A percentile compares a stretch with the other conserved stretches of the same genome.
phyloP scores from a whole-genome alignment of 2,113 vertebrate genomes.

The Petroica traversi region DNA sequence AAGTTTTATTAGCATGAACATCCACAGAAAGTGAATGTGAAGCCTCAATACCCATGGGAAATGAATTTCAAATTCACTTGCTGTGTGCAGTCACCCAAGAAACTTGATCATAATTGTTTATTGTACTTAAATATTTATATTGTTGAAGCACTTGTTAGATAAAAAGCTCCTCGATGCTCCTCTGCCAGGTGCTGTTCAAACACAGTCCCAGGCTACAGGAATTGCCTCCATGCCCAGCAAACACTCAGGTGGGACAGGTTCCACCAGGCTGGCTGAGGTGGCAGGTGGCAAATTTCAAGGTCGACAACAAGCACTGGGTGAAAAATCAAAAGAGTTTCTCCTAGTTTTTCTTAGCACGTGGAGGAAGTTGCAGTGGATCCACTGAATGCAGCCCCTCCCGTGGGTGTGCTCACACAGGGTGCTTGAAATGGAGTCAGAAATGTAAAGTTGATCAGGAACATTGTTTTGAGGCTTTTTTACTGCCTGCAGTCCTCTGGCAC shows the following conservation, averaged over 20 bases:
- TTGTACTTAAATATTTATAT: conserved; percentile 62
- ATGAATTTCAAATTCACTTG: conserved; percentile 50
- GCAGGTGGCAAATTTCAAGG: background rate
- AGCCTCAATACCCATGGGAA: conserved; percentile 35
- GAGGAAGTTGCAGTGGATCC: background rate
- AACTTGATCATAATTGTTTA: conserved; percentile 63
- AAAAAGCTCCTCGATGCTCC: background rate
- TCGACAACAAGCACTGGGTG: background rate
- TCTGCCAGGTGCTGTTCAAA: background rate
- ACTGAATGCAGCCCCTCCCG: fast-evolving
- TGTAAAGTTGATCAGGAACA: background rate
- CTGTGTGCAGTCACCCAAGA: conserved; percentile 51
- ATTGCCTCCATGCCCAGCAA: background rate
- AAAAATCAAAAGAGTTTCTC: background rate
- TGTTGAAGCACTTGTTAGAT: background rate
- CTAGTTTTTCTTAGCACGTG: fast-evolving
- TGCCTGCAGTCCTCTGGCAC: background rate
- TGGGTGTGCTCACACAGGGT: fast-evolving
- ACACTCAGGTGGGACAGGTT: background rate
- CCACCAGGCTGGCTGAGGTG: background rate
- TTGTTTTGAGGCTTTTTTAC: background rate
- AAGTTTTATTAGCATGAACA: conserved; percentile 55
- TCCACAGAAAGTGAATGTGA: conserved; percentile 31
- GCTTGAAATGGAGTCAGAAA: background rate
- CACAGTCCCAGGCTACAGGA: background rate